Conservation (phyloP, 2,888 invertebrate genomes). For the Cybosia mesomella region DNA sequence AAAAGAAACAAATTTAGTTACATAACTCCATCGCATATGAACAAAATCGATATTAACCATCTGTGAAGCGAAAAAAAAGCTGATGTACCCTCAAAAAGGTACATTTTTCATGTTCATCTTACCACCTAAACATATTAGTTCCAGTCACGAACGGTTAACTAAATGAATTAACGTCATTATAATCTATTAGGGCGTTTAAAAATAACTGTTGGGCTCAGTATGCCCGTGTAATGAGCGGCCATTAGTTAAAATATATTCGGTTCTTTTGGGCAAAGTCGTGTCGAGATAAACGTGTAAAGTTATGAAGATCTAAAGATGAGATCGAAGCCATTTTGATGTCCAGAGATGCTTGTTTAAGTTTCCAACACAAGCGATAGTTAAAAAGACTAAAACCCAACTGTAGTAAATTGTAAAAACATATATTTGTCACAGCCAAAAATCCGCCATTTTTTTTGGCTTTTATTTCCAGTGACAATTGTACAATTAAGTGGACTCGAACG, state of each 20-base stretch:
- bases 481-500: no score
- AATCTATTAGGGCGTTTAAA: conserved; percentile 62
- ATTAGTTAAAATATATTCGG: conserved; percentile 34
- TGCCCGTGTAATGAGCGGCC: conserved; percentile 52
- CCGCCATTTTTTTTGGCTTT: no score
- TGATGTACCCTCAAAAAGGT: conserved; percentile 25
- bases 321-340: background rate
- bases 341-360: background rate
- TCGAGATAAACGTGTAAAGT: background rate
- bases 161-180: conserved; percentile 58
- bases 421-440: no score
- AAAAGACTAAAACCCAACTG: no score
- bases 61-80: conserved; percentile 25
- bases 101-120: conserved; percentile 45
- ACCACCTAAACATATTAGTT: conserved; percentile 36
- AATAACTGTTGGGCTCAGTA: conserved; percentile 50
- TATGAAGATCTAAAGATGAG: conserved; percentile 9
- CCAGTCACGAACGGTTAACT: conserved; percentile 43
- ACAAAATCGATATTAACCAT: conserved; percentile 4
- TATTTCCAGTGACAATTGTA: no score
- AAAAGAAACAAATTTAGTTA: background rate
- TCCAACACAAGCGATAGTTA: background rate
- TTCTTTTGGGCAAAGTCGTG: background rate
- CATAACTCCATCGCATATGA: background rate
- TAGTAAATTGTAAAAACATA: no score